Percentiles rank a stretch among this genome's conserved stretches.
Evolutionary conservation across 2,113 vertebrate species (phyloP).

Genomic region (Pimephales promelas): DNA sequence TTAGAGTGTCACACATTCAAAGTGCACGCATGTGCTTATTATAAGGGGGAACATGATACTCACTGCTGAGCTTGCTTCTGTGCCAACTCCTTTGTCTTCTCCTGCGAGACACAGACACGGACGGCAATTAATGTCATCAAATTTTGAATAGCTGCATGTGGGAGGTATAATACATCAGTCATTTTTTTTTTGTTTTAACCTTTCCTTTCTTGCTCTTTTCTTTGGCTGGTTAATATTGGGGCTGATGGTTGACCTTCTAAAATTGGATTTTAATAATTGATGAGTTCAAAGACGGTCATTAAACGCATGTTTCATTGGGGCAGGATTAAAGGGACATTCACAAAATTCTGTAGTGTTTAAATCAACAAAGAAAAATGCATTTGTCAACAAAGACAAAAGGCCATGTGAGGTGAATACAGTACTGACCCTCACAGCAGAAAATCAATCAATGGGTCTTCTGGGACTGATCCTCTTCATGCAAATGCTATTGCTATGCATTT

Average conservation of each 20-base stretch:
- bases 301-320: slow-evolving; percentile 37
- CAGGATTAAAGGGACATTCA: not conserved
- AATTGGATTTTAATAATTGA: slow-evolving; percentile 59
- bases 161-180: slow-evolving; percentile 51
- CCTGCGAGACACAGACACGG: slow-evolving; percentile 74
- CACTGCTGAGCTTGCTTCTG: slow-evolving; percentile 97
- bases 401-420: not conserved
- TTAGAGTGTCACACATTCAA: slow-evolving; percentile 17
- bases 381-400: slow-evolving; percentile 33
- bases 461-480: not conserved
- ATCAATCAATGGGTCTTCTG: slow-evolving; percentile 6
- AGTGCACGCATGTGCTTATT: slow-evolving; percentile 30
- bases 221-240: slow-evolving; percentile 30
- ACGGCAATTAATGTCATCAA: slow-evolving; percentile 73
- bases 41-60: slow-evolving; percentile 75
- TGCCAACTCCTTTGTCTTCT: slow-evolving; percentile 93
- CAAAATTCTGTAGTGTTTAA: slow-evolving; percentile 11
- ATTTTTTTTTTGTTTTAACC: not conserved
- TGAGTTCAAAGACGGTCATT: slow-evolving; percentile 46
- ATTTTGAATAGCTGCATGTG: slow-evolving; percentile 66
- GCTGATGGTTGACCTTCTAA: slow-evolving; percentile 48
- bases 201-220: slow-evolving; percentile 14
- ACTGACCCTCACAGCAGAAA: slow-evolving; percentile 33
- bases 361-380: slow-evolving; percentile 25
- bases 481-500: slow-evolving; percentile 3